These are phyloP conservation scores for Patiria pectinifera DNA, from an alignment of 53 echinoderm and acorn worm species.

Conservation along the genomic window DNA sequence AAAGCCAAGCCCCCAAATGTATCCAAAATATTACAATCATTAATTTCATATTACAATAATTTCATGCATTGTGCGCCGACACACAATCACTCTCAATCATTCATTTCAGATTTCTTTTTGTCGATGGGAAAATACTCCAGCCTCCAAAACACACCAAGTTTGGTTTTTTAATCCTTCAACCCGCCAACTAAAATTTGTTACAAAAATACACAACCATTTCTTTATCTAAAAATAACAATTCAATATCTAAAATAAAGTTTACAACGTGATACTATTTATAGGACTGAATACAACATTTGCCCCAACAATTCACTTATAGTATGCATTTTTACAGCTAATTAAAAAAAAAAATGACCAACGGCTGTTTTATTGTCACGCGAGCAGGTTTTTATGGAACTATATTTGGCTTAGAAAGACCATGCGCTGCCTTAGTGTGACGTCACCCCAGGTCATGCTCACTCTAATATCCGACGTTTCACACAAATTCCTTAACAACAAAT, in stretches of 20 bases:
- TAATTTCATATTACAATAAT: no score
- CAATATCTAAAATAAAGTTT: constrained; percentile 33
- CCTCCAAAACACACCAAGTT: neutral
- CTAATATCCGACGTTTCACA: no score
- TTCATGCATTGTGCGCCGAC: neutral
- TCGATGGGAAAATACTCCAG: constrained; percentile 1
- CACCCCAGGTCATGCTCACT: no score
- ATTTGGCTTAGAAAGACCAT: no score
- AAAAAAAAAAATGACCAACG: neutral
- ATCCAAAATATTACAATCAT: neutral
- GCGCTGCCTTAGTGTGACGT: no score
- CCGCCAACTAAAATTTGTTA: constrained; percentile 11
- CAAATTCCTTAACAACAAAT: no score
- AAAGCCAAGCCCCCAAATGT: neutral
- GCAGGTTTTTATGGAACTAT: no score
- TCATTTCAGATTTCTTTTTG: constrained; percentile 17
- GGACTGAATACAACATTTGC: constrained; percentile 33
- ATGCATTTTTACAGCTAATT: constrained; percentile 26
- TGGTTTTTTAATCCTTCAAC: neutral
- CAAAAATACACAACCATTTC: constrained; percentile 44
- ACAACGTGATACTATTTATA: constrained; percentile 22
- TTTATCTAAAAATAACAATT: constrained; percentile 53
- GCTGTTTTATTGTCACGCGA: neutral
- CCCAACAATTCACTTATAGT: neutral
- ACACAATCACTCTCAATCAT: neutral